These are phyloP conservation scores for Holcopasites calliopsidis DNA, from an alignment of 1,140 invertebrate species.

Conservation along the genomic window DNA sequence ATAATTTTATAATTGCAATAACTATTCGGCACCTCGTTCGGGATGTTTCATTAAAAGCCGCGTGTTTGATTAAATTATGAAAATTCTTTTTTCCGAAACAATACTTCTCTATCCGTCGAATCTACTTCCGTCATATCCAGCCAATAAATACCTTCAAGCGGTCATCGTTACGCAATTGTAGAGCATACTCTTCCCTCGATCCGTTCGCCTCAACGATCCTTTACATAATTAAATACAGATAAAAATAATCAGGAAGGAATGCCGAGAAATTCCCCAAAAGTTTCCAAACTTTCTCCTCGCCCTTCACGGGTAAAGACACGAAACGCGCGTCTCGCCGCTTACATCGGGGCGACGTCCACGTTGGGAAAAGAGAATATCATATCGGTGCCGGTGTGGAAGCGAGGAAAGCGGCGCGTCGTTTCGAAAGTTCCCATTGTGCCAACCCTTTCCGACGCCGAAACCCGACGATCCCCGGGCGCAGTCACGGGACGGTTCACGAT, in stretches of 20 bases:
- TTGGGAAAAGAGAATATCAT: not conserved
- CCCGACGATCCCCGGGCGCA: conserved; percentile 30
- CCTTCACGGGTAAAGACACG: not conserved
- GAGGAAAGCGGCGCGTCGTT: not conserved
- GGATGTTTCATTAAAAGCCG: too few species aligned
- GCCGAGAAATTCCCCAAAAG: not conserved
- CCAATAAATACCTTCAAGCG: too few species aligned
- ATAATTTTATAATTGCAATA: too few species aligned
- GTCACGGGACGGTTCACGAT: conserved; percentile 56
- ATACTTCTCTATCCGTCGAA: too few species aligned
- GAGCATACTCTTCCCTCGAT: too few species aligned
- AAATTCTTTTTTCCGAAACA: too few species aligned
- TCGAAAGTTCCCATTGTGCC: conserved; percentile 25
- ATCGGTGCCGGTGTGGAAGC: not conserved
- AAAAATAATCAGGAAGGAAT: too few species aligned
- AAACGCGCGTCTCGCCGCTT: not conserved
- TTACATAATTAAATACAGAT: not conserved
- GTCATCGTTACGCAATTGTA: not conserved
- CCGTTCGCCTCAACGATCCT: not conserved
- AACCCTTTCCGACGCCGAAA: conserved; percentile 17
- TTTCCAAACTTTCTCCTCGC: not conserved
- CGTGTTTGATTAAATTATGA: too few species aligned
- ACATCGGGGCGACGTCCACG: not conserved
- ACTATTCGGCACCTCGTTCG: too few species aligned
- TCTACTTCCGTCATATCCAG: too few species aligned